Evolutionary conservation across 2,113 vertebrate species (phyloP).

Genomic region (Silurus asotus): DNA sequence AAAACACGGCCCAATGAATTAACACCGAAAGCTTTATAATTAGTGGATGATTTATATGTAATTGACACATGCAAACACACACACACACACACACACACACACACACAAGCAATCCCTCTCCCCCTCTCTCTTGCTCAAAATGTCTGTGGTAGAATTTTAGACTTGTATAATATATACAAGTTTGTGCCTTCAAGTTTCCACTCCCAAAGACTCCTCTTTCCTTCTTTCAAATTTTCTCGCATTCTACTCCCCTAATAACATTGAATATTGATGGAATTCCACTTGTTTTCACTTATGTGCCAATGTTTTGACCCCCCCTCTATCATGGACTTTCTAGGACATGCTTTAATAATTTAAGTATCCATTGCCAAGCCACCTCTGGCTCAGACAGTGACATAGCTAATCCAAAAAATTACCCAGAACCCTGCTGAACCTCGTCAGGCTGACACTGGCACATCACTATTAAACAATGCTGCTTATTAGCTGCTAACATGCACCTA

Average conservation of each 20-base stretch:
- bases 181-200: not conserved
- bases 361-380: not conserved
- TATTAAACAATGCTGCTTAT: conserved; percentile 2
- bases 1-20: too few relatives aligned
- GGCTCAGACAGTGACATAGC: not conserved
- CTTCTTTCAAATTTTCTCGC: not conserved
- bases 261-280: not conserved
- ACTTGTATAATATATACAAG: too few relatives aligned
- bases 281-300: not conserved
- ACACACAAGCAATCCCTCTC: too few relatives aligned
- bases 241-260: not conserved
- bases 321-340: not conserved
- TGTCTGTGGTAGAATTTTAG: too few relatives aligned
- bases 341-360: not conserved
- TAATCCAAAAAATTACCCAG: too few relatives aligned
- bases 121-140: too few relatives aligned
- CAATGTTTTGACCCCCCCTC: not conserved
- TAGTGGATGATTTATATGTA: too few relatives aligned
- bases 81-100: not conserved
- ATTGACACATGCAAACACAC: too few relatives aligned
- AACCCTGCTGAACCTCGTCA: not conserved
- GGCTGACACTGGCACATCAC: not conserved
- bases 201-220: not conserved
- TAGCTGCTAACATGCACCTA: not conserved
- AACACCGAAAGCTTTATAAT: too few relatives aligned